Percentiles rank a stretch among this genome's conserved stretches.
phyloP scores from a whole-genome alignment of 2,797 vertebrate genomes.

The Enteromius fasciolatus region DNA sequence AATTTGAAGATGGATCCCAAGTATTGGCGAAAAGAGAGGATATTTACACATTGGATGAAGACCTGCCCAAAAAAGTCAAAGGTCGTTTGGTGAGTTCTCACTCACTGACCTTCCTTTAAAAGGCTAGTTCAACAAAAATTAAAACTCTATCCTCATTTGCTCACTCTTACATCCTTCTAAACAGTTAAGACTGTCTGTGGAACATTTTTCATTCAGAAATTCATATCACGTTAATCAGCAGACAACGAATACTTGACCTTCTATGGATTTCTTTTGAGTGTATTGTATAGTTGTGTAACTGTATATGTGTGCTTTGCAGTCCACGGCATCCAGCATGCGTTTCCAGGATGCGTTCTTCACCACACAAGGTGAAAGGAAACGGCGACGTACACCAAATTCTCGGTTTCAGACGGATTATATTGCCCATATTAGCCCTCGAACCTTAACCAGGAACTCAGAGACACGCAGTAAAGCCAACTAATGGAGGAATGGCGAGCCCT shows the following conservation, averaged over 20 bases:
- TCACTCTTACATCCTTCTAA: background rate
- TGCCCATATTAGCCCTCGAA: slow-evolving; percentile 64
- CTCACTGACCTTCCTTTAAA: slow-evolving; percentile 15
- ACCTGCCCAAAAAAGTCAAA: slow-evolving; percentile 96
- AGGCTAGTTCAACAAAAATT: background rate
- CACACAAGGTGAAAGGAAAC: slow-evolving; percentile 89
- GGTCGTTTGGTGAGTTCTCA: slow-evolving; percentile 91
- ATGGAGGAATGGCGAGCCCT: slow-evolving; percentile 21
- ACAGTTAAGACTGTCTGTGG: background rate
- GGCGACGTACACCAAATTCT: slow-evolving; percentile 89
- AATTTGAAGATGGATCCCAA: slow-evolving; percentile 98
- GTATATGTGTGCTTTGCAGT: slow-evolving; percentile 72
- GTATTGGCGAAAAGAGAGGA: slow-evolving; percentile 93
- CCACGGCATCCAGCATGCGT: slow-evolving; percentile 94
- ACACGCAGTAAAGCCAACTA: slow-evolving; percentile 45
- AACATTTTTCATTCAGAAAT: background rate
- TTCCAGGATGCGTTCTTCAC: slow-evolving; percentile 93
- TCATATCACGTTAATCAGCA: background rate
- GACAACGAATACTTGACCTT: background rate
- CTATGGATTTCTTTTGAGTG: background rate
- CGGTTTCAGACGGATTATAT: slow-evolving; percentile 95
- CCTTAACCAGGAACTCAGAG: slow-evolving; percentile 46
- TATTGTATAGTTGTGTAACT: background rate
- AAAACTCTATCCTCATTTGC: background rate
- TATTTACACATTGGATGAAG: slow-evolving; percentile 94